These are phyloP conservation scores for Drosophila kanapiae DNA, from an alignment of 1,140 invertebrate genomes.

Conservation along the genomic window DNA sequence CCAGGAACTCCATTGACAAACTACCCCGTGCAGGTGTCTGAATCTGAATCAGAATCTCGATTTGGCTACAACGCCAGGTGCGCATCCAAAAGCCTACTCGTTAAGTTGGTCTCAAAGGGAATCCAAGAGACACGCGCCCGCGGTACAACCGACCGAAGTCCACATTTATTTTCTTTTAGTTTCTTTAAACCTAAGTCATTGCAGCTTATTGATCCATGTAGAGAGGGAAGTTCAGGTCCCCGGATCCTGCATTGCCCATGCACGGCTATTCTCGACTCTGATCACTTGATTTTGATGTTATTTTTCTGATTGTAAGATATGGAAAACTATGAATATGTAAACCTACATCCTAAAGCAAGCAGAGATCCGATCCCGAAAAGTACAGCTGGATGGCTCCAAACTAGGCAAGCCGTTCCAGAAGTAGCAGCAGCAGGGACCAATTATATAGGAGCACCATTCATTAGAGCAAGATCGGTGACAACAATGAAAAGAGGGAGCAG, in stretches of 20 bases:
- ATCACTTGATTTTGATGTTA: constrained; percentile 2
- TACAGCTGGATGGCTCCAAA: not conserved
- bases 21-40: constrained; percentile 15
- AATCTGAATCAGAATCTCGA: constrained; percentile 1
- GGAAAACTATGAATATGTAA: constrained; percentile 31
- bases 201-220: constrained; percentile 22
- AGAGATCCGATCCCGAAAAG: constrained; percentile 20
- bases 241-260: not conserved
- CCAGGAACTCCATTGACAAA: constrained; percentile 11
- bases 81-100: constrained; percentile 19
- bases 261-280: not conserved
- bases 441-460: constrained; percentile 6
- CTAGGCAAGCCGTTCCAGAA: constrained; percentile 19
- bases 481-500: not conserved
- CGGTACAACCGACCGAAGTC: constrained; percentile 39
- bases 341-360: constrained; percentile 7
- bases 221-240: not conserved
- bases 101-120: constrained; percentile 76
- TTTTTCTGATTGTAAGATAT: constrained; percentile 18
- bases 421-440: constrained; percentile 15
- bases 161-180: constrained; percentile 45
- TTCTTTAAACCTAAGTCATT: constrained; percentile 29
- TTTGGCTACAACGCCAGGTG: constrained; percentile 10
- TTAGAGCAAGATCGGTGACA: constrained; percentile 5
- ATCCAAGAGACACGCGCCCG: constrained; percentile 81